Base-by-base conservation (phyloP, 2,888 invertebrate genomes). In the Phyllotreta striolata region DNA sequence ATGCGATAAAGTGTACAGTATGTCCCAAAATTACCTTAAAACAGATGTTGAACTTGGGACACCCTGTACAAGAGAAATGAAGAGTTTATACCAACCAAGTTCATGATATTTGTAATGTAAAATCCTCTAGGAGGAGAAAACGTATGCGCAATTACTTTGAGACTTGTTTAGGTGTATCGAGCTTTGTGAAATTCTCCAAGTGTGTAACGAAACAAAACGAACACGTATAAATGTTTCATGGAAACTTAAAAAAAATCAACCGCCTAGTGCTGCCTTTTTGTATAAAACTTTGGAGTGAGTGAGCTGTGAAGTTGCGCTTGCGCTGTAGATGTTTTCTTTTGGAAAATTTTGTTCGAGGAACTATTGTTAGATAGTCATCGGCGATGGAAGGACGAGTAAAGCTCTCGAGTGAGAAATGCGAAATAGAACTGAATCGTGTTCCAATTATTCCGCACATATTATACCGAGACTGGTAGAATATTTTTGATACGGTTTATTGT, bases 201-300 rank as follows among this genome's bases (percentile, higher is more conserved):
- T 44, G 59, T 51, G 51, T 59, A 9, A 51, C 13, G 13, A 59
- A 51, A 46, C 14, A 47, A 56, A 61, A 56, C 49, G 41, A 9
- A 55, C 39, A 58, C 41, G 24, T 51, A 24, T 24, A 24, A 24
- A 43, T 14, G 35, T 63, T 58, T 63, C 41, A 63, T 64, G 57
- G 62, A 55, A 60, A 64, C 24, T 24, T 24, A 24, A 67, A 51
- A 61, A 55, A 70, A 34, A 66, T 69, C 67, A 68, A 71, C 69
- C 71, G 72, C 73, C 71, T 74, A 69, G 71, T 73, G 73, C 72
- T 75, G 76, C 76, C 74, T 76, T 75, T 70, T 73, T 74, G 73
- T 72, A 72, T 74, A 73, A 72, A 74, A 66, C 69, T 71, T 64
- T 67, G 71, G 65, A 67, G 64, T 72, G 73, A 73, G 66, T 72